Evolutionary conservation across 30 jellyfish, hydroid and myxozoan species (phyloP), one percentile per base, ranked within the genome.

Genomic region (Hydractinia symbiolongicarpus): DNA sequence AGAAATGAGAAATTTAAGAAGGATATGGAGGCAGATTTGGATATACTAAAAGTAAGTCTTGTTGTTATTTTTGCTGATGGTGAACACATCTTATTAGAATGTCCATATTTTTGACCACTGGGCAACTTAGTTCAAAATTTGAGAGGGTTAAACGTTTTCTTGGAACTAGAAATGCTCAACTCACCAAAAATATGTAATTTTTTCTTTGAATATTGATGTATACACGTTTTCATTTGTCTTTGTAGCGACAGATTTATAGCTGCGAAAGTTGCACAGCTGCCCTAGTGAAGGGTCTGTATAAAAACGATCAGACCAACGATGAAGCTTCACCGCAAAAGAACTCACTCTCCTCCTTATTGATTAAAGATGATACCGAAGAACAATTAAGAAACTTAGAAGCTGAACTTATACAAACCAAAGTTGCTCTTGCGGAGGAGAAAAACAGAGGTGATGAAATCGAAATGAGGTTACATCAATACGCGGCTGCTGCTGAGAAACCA

Each of bases 381-480:
- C 93, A 79, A 77, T 75, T 90, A 19, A 51, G 78, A 8, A 54
- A 72, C 10, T 72, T 90, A 76, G 97, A 90, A 67, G 79, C 77
- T 15, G 95, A 90, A 68, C 92, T 90, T 5, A 90, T 90, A 15
- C 49, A 79, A 49, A 89, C 97, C 10, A 90, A 90, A 68, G 61
- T 90, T 79, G 79, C 83, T 21, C 60, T 90, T 57, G 97, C 97
- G 5, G 97, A 90, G 66, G 95, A 88, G 50, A 81, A 79, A 78
- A 88, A 90, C 62, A 81, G 87, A 11, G 89, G 88, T 15, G 97
- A 85, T 66, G 89, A 90, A n/a, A 66, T 90, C 14, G 97, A 90
- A 61, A 55, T 90, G 78, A 84, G 76, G 76, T 79, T 90, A 58
- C 95, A 90, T 53, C 79, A 66, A 4, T 84, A 86, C 4, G 75